Evolutionary conservation across 1,140 invertebrate species (phyloP).

Genomic region (Zaprionus camerounensis): DNA sequence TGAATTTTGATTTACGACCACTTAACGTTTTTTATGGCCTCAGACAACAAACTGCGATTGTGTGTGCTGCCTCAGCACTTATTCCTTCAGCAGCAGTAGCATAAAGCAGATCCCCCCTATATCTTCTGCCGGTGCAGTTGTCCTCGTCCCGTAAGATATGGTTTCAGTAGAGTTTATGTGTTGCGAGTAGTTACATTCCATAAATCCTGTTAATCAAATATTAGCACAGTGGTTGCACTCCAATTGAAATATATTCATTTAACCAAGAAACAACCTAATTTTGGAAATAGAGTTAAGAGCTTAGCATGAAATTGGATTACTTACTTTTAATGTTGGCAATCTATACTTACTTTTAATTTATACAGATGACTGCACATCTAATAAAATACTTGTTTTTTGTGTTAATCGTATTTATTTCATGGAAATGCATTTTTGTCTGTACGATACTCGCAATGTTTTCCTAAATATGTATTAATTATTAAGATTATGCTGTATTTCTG

Average conservation of each 20-base stretch:
- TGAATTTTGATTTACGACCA: slow-evolving; percentile 77
- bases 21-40: slow-evolving; percentile 72
- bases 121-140: neutral
- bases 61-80: slow-evolving; percentile 39
- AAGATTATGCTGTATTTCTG: slow-evolving; percentile 50
- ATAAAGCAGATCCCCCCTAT: slow-evolving; percentile 17
- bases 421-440: slow-evolving; percentile 37
- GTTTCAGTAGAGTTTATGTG: slow-evolving; percentile 10
- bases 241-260: neutral
- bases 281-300: neutral
- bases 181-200: slow-evolving; percentile 12
- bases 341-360: too few relatives aligned
- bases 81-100: slow-evolving; percentile 27
- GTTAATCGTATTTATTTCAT: slow-evolving; percentile 43
- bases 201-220: slow-evolving; percentile 30
- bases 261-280: neutral
- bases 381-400: slow-evolving; percentile 14
- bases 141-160: slow-evolving; percentile 4
- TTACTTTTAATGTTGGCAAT: neutral
- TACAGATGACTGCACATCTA: neutral
- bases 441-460: slow-evolving; percentile 39
- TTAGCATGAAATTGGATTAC: neutral
- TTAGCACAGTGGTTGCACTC: neutral
- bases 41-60: slow-evolving; percentile 45
- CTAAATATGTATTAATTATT: slow-evolving; percentile 40